Base-by-base conservation (phyloP, 2,797 vertebrate species). In the Limnodromus scolopaceus region DNA sequence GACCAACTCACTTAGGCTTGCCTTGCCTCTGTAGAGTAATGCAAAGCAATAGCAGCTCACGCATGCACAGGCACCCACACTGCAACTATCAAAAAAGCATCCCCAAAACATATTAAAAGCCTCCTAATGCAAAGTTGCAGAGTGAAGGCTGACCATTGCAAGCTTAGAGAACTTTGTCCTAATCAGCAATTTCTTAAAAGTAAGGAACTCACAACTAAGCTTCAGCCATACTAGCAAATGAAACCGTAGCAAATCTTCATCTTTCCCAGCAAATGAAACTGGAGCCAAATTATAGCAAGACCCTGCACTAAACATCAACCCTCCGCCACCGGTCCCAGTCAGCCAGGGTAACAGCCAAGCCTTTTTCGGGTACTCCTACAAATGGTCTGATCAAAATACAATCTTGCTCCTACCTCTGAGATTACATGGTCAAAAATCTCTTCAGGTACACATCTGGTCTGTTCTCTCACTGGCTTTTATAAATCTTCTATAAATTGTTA, bases 21-120 rank as follows among this genome's bases (percentile, higher is more conserved):
- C 60, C 39, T 57, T 45, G 27, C 12, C 55, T 45, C 34, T 2
- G 1, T 3, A 15, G 8, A 65, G 45, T 20, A 71, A 92, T 9
- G 18, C 3, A 75, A 28, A 54, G 54, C 75, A 53, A 18, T 0
- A 77, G 70, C 39, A 57, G n/a, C 36, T 49, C 55, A 30, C 39
- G 19, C 0, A 3, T 0, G 2, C 46, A 25, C 34, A 82, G 11
- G 20, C 23, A 64, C n/a, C 20, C 6, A 2, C 16, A 16, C 5
- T 36, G 18, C 30, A 45, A 66, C 3, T 27, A 23, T 28, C 19
- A 34, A 69, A 83, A 60, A 51, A 72, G 1, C 13, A 45, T 24
- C 66, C 60, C 54, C 32, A 58, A 76, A 78, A 66, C 2, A 4
- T 3, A 85, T 13, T 64, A 20, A 53, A 89, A 70, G 8, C 28